phyloP scores from a whole-genome alignment of 2,113 vertebrate genomes.

The Sturnus vulgaris region DNA sequence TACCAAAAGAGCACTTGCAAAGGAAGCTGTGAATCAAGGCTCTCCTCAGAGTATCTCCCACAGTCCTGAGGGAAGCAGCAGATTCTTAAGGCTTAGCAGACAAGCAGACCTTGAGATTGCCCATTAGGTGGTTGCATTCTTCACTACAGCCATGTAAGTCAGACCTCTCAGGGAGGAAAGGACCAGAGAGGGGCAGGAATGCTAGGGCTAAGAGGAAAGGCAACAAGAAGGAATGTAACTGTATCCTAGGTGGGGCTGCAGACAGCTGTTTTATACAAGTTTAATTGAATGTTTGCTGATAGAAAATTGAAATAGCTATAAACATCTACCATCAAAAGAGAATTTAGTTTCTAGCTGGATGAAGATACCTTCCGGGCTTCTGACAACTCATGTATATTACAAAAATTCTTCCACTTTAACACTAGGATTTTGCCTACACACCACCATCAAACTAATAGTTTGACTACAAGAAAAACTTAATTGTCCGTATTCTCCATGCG shows the following conservation, averaged over 20 bases:
- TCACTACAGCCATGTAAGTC: background rate
- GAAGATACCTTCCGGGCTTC: background rate
- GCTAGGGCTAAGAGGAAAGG: background rate
- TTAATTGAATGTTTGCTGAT: background rate
- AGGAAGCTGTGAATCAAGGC: background rate
- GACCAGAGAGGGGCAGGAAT: accelerated
- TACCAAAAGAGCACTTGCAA: background rate
- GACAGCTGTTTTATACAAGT: background rate
- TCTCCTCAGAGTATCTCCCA: background rate
- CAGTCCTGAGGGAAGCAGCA: background rate
- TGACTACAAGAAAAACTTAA: background rate
- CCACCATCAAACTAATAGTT: background rate
- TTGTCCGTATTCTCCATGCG: accelerated
- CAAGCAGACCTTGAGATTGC: background rate
- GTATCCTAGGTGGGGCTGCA: background rate
- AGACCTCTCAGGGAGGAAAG: background rate
- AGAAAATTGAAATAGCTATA: background rate
- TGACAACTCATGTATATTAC: background rate
- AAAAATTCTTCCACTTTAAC: background rate
- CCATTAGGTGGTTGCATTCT: background rate
- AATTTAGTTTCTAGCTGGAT: background rate
- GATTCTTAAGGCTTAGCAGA: background rate
- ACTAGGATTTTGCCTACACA: background rate
- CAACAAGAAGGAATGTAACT: background rate
- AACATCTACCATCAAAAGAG: background rate